Evolutionary conservation across 2,888 invertebrate genomes (phyloP).

Genomic region (Quadroppia sp.): DNA sequence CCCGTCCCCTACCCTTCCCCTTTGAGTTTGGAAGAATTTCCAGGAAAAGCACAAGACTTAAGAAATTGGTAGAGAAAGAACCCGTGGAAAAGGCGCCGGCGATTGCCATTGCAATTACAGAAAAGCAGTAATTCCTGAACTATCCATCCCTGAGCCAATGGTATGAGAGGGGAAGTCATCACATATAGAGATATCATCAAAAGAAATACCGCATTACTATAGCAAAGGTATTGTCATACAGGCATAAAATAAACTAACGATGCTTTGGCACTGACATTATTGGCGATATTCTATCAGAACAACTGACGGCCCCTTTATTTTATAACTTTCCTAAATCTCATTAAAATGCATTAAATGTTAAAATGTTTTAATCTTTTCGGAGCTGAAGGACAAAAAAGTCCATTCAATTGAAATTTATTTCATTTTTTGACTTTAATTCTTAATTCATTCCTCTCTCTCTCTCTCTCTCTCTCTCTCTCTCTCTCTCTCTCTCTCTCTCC

Average conservation of each 20-base stretch:
- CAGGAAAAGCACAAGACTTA: conserved; percentile 12
- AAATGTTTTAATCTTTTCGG: conserved; percentile 11
- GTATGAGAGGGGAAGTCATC: background rate
- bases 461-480: conserved; percentile 22
- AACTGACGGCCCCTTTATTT: conserved; percentile 18
- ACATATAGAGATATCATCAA: conserved; percentile 31
- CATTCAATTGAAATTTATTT: background rate
- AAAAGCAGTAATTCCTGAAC: conserved; percentile 32
- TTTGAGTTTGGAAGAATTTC: conserved; percentile 23
- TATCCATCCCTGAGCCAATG: conserved; percentile 25
- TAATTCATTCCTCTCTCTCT: conserved; percentile 13
- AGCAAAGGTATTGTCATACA: conserved; percentile 28
- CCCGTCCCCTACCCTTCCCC: too few relatives aligned
- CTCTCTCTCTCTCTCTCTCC: too few relatives aligned
- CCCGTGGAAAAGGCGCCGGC: conserved; percentile 11
- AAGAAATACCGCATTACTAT: conserved; percentile 11
- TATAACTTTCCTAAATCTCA: conserved; percentile 7
- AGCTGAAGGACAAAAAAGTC: background rate
- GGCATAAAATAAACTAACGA: conserved; percentile 14
- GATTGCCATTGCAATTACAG: conserved; percentile 18
- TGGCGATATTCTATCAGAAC: background rate
- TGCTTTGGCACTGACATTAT: background rate
- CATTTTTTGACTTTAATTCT: background rate
- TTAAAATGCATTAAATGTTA: conserved; percentile 9
- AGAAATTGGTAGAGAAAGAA: background rate